These are phyloP conservation scores for Astyanax mexicanus DNA, from an alignment of 2,797 vertebrate genomes.

Conservation along the genomic window DNA sequence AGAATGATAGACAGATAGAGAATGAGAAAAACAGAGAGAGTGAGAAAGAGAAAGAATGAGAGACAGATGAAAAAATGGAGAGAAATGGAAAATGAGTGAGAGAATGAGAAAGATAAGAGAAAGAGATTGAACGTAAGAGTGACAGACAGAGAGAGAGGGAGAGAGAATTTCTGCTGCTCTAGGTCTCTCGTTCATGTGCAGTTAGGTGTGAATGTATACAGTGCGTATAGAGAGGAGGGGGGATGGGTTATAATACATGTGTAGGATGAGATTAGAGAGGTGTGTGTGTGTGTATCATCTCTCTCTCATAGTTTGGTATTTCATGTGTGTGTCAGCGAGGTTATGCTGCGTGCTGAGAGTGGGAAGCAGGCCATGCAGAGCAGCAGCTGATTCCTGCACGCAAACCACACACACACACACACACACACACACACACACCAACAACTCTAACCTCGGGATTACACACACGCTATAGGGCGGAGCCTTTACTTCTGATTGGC, in stretches of 20 bases:
- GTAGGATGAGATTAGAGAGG: not conserved
- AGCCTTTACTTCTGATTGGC: not conserved
- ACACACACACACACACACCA: constrained; percentile 28
- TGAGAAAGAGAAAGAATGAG: too few relatives aligned
- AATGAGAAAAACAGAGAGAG: too few relatives aligned
- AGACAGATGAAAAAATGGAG: too few relatives aligned
- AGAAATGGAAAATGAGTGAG: too few relatives aligned
- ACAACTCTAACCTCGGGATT: constrained; percentile 2
- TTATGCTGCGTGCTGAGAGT: constrained; percentile 13
- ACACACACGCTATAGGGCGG: constrained; percentile 35
- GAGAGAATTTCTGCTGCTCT: not conserved
- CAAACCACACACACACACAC: constrained; percentile 31
- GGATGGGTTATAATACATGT: not conserved
- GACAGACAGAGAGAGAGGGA: too few relatives aligned
- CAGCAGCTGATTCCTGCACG: constrained; percentile 21
- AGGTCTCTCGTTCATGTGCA: not conserved
- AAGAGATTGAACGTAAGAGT: too few relatives aligned
- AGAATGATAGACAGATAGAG: too few relatives aligned
- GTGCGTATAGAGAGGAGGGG: not conserved
- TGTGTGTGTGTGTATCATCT: not conserved
- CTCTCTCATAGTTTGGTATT: not conserved
- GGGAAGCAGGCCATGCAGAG: constrained; percentile 22
- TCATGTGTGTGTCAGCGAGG: not conserved
- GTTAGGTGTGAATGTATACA: not conserved
- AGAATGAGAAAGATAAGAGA: too few relatives aligned